A percentile compares a stretch with the other conserved stretches of the same genome.
phyloP scores from a whole-genome alignment of 64 coral and sea anemone species.

The Porites lutea region DNA sequence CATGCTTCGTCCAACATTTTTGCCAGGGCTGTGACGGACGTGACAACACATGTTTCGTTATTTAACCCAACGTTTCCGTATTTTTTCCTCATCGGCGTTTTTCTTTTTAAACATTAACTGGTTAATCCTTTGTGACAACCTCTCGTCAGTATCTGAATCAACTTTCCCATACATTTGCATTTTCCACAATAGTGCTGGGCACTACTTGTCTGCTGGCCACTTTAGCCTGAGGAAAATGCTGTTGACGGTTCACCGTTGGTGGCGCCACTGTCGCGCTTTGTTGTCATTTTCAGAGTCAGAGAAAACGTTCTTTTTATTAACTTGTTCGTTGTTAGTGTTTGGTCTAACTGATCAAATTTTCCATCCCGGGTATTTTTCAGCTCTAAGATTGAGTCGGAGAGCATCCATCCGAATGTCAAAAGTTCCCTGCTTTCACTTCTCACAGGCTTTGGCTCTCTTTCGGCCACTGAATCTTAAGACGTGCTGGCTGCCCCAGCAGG shows the following conservation, averaged over 20 bases:
- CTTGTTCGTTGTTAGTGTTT: not conserved
- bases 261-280: not conserved
- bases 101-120: constrained; percentile 25
- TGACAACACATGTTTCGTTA: constrained; percentile 7
- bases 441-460: not conserved
- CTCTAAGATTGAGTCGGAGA: not conserved
- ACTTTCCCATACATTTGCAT: constrained; percentile 40
- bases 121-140: constrained; percentile 11
- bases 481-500: too few species aligned
- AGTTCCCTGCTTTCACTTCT: not conserved
- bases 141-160: not conserved
- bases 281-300: not conserved
- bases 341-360: not conserved
- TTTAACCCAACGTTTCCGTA: not conserved
- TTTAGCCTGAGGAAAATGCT: not conserved
- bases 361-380: constrained; percentile 4
- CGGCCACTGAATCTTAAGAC: not conserved
- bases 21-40: not conserved
- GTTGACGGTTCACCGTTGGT: too few species aligned
- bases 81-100: constrained; percentile 21
- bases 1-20: constrained; percentile 36
- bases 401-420: not conserved
- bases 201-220: constrained; percentile 10
- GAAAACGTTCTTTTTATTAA: not conserved
- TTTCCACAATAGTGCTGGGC: constrained; percentile 24